Percentiles rank a stretch among this genome's conserved stretches.
These are phyloP conservation scores for Coregonus sp. DNA, from an alignment of 2,797 vertebrate species.

Conservation along the genomic window DNA sequence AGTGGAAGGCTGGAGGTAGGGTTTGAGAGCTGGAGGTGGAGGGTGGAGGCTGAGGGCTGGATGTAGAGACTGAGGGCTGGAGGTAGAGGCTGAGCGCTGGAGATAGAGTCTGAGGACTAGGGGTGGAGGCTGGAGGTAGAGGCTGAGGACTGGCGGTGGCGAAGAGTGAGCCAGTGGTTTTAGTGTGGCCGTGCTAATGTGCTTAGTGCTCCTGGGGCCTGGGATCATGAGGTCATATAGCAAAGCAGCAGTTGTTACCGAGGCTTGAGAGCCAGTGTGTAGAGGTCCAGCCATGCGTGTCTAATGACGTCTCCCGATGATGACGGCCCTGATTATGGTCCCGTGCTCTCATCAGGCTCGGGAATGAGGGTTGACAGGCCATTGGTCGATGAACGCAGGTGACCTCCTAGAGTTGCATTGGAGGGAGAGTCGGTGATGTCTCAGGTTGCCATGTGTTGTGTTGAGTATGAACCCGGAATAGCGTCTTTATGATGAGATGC, in stretches of 20 bases:
- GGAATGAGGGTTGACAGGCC: conserved; percentile 60
- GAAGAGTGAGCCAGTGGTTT: conserved; percentile 7
- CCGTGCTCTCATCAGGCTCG: conserved; percentile 25
- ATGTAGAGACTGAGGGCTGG: too few species aligned
- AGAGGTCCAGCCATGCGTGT: conserved; percentile 49
- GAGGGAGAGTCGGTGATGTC: conserved; percentile 44
- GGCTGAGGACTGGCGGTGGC: neutral
- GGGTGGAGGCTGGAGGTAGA: neutral
- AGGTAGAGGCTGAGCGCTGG: too few species aligned
- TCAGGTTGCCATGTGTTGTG: conserved; percentile 52
- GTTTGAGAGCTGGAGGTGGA: too few species aligned
- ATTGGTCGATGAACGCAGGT: conserved; percentile 45
- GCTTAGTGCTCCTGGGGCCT: conserved; percentile 3
- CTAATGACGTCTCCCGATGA: conserved; percentile 50
- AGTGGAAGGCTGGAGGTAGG: neutral
- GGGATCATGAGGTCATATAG: conserved; percentile 36
- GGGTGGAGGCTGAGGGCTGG: too few species aligned
- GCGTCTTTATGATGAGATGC: neutral
- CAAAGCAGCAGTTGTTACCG: conserved; percentile 14
- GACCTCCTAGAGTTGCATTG: conserved; percentile 39
- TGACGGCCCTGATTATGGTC: conserved; percentile 40
- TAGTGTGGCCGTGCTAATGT: conserved; percentile 16
- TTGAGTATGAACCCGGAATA: too few species aligned
- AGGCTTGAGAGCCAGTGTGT: conserved; percentile 27
- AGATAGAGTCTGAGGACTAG: neutral